Percentiles rank a stretch among this genome's conserved stretches.
Evolutionary conservation across 1,140 invertebrate genomes (phyloP).

Genomic region (Lamellibrachia luymesi): DNA sequence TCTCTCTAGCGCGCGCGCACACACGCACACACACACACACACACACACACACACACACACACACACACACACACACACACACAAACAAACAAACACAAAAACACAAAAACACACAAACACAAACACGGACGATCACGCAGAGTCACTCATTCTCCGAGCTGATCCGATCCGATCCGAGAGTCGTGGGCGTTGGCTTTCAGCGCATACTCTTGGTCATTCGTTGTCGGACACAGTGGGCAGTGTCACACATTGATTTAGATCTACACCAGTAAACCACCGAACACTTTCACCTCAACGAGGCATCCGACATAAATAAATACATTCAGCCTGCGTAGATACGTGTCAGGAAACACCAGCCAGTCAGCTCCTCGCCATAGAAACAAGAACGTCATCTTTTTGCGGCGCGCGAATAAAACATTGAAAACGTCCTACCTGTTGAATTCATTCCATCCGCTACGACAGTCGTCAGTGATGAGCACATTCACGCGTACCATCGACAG

Average conservation of each 20-base stretch:
- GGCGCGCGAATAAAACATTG: slow-evolving; percentile 42
- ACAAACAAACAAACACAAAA: no score
- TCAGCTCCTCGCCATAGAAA: slow-evolving; percentile 31
- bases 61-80: slow-evolving; percentile 16
- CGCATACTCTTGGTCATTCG: slow-evolving; percentile 17
- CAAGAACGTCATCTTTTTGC: slow-evolving; percentile 66
- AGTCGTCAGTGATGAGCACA: neutral
- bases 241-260: slow-evolving; percentile 23
- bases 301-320: neutral
- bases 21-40: slow-evolving; percentile 1
- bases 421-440: neutral
- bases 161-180: neutral
- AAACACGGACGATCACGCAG: neutral
- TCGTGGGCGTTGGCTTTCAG: slow-evolving; percentile 20
- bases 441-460: neutral
- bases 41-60: slow-evolving; percentile 16
- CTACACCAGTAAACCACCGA: neutral
- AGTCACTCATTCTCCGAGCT: neutral
- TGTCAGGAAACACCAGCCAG: neutral
- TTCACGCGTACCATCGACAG: neutral
- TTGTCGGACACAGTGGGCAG: slow-evolving; percentile 22
- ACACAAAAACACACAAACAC: no score
- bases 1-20: neutral
- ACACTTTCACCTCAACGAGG: neutral
- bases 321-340: neutral